Evolutionary conservation across 2,113 vertebrate species (phyloP).

Genomic region (Nothobranchius kuhntae): DNA sequence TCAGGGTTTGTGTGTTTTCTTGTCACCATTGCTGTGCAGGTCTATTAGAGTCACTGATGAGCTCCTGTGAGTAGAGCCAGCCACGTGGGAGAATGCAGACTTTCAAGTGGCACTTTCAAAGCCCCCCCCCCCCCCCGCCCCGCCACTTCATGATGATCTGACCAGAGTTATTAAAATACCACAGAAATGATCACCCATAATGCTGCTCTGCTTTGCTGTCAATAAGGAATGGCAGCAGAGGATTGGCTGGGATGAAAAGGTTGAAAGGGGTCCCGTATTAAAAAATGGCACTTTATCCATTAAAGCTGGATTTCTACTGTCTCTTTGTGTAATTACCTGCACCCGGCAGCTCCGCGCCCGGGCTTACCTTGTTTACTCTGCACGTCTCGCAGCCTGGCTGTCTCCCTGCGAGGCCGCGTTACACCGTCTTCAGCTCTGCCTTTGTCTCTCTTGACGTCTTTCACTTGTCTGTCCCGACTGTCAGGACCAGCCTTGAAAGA

Average conservation of each 20-base stretch:
- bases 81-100: slow-evolving; percentile 49
- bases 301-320: slow-evolving; percentile 74
- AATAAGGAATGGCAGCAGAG: slow-evolving; percentile 64
- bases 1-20: slow-evolving; percentile 81
- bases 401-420: slow-evolving; percentile 69
- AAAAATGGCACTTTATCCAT: slow-evolving; percentile 78
- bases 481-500: slow-evolving; percentile 75
- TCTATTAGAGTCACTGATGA: slow-evolving; percentile 73
- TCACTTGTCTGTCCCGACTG: slow-evolving; percentile 70
- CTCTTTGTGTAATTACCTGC: slow-evolving; percentile 77
- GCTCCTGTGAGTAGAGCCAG: slow-evolving; percentile 70
- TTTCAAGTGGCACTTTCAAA: slow-evolving; percentile 72
- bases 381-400: slow-evolving; percentile 64
- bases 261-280: slow-evolving; percentile 69
- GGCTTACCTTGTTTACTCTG: slow-evolving; percentile 82
- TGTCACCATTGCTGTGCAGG: slow-evolving; percentile 72
- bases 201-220: slow-evolving; percentile 63
- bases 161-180: slow-evolving; percentile 73
- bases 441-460: slow-evolving; percentile 74
- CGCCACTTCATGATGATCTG: slow-evolving; percentile 68
- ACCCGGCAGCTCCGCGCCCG: slow-evolving; percentile 65
- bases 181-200: slow-evolving; percentile 66
- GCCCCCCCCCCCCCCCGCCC: slow-evolving; percentile 11
- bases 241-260: slow-evolving; percentile 73
- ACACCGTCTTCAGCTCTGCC: slow-evolving; percentile 67